Base-by-base conservation (phyloP, 2,888 invertebrate species). In the Dromius quadrimaculatus region DNA sequence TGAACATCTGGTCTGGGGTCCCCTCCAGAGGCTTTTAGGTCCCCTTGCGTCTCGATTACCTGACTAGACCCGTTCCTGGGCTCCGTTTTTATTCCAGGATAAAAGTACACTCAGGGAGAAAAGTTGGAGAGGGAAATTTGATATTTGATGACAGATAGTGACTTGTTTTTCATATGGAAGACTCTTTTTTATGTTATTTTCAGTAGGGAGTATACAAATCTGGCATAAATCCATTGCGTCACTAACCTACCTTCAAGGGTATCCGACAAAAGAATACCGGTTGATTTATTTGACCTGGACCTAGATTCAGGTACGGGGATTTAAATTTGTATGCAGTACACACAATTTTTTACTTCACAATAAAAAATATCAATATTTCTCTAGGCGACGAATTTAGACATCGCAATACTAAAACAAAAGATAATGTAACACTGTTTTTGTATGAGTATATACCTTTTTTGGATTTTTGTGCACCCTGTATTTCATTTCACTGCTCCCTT, bases 1-100 rank as follows among this genome's bases (percentile, higher is more conserved):
- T 75, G 78, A 78, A 79, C 80, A 80, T 79, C 80, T 80, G 80
- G 79, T 76, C 70, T 63, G 72, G 72, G 36, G 50, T 34, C 50
- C 66, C 54, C 23, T 36, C 34, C 50, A 34, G 15, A 54, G 34
- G 50, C 13, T 45, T 45, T 45, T 15, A 36, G 8, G 5, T 36
- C 64, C 45, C 66, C 36, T 57, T 66, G 9, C 41, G 28, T 34
- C 54, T 17, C 15, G 19, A n/a, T 20, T 66, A 66, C 66, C 66
- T 66, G 66, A 54, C 66, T 65, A 66, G 66, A 66, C 66, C 57
- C 41, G 66, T 61, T 61, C 61, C 61, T 20, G 61, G 22, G 36
- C 38, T 61, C 36, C 36, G 36, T 54, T 54, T 50, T 59, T 59
- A 59, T 59, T 54, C 50, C 50, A 54, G 50, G 50, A 54, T 54